Evolutionary conservation across 2,113 vertebrate genomes (phyloP), one percentile per base, ranked within the genome.

Genomic region (Mohoua ochrocephala): DNA sequence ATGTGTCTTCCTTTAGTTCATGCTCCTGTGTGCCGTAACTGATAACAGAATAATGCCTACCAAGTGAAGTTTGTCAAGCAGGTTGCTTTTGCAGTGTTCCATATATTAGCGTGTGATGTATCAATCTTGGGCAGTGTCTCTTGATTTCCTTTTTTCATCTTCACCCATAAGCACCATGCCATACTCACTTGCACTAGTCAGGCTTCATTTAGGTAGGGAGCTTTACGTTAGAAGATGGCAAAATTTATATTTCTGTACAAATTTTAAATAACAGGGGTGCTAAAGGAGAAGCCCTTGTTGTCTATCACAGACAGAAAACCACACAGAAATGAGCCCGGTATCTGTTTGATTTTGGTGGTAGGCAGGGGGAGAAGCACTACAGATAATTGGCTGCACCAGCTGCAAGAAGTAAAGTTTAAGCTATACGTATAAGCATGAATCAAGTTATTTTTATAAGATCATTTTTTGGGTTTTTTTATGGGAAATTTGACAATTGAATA

Each of bases 1-100:
- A 98, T 16, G 97, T 96, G 24, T 94, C 37, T 68, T 93, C 44
- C 31, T 95, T 69, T 63, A 85, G 50, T 31, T 75, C 76, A 57
- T 83, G 28, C 7, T 93, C 42, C 76, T 61, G 7, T 87, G 2
- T 7, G 26, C 18, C 16, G 4, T 50, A 28, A 39, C 6, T 47
- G 21, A 16, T 13, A 74, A 67, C 1, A 5, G 13, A 39, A 8
- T 50, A 14, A 45, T 60, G 13, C 6, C 73, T 84, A 7, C 0
- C 52, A 65, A 41, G 20, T 65, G 11, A 61, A 35, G 15, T 44
- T 80, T 20, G 69, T 9, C 13, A 21, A 77, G 39, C 26, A 45
- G 27, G 15, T 65, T 86, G 7, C 1, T 69, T 80, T 49, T 91
- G 28, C 28, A 4, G 6, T 77, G 42, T 68, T 63, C 26, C 4